Percentiles rank a stretch among this genome's conserved stretches.
Evolutionary conservation across 2,113 vertebrate genomes (phyloP).

Genomic region (Labeo rohita): DNA sequence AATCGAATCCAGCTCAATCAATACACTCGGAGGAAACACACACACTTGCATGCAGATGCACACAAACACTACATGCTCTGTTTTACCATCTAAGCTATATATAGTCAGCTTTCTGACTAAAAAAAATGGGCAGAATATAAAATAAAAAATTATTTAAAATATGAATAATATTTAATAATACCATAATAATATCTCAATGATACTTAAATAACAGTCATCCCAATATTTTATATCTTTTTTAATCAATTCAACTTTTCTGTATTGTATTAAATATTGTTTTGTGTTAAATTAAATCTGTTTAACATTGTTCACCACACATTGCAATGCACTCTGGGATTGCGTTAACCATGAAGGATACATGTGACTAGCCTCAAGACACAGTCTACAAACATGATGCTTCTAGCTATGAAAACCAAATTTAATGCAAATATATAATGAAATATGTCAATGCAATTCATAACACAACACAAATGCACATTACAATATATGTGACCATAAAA

Average conservation of each 20-base stretch:
- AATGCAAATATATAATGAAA: neutral
- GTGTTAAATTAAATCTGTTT: too few species aligned
- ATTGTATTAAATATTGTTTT: too few species aligned
- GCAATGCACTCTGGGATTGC: neutral
- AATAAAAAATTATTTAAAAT: too few species aligned
- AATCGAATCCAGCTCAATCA: slow-evolving; percentile 66
- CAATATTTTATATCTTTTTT: too few species aligned
- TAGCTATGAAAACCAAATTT: neutral
- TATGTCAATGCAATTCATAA: neutral
- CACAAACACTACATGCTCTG: slow-evolving; percentile 11
- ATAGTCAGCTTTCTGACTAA: neutral
- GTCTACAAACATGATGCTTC: neutral
- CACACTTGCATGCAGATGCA: slow-evolving; percentile 4
- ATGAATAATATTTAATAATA: too few species aligned
- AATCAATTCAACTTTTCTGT: too few species aligned
- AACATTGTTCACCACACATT: too few species aligned
- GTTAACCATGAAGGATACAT: neutral
- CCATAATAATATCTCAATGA: too few species aligned
- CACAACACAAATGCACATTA: neutral
- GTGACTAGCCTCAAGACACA: too few species aligned
- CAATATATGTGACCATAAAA: too few species aligned
- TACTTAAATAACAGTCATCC: too few species aligned
- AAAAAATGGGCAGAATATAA: neutral
- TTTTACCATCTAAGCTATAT: neutral
- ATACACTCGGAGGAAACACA: slow-evolving; percentile 54